Evolutionary conservation across 2,888 invertebrate genomes (phyloP).

Genomic region (Sphinx pinastri): DNA sequence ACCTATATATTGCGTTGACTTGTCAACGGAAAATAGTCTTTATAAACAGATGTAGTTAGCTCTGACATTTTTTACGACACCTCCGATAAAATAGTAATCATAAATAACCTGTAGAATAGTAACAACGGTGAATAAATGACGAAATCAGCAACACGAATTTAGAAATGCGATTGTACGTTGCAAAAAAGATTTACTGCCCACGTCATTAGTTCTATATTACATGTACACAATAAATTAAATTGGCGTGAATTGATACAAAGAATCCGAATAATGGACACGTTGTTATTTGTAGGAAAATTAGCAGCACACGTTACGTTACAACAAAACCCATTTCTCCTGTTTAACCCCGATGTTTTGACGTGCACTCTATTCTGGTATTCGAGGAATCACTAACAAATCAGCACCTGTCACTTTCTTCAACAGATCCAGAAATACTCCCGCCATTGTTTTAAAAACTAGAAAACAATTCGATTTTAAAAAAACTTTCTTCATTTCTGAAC

Average conservation of each 20-base stretch:
- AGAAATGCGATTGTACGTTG: slow-evolving; percentile 6
- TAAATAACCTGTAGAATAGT: slow-evolving; percentile 4
- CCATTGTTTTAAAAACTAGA: slow-evolving; percentile 71
- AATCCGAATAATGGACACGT: slow-evolving; percentile 55
- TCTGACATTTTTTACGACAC: neutral
- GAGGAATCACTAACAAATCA: slow-evolving; percentile 71
- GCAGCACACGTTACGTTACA: slow-evolving; percentile 47
- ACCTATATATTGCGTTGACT: slow-evolving; percentile 25
- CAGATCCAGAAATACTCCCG: slow-evolving; percentile 62
- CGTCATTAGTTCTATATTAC: slow-evolving; percentile 36
- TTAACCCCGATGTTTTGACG: slow-evolving; percentile 73
- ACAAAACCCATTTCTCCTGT: slow-evolving; percentile 62
- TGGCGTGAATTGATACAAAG: slow-evolving; percentile 56
- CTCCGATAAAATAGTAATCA: neutral
- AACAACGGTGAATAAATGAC: slow-evolving; percentile 9
- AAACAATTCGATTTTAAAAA: slow-evolving; percentile 70
- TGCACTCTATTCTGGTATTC: slow-evolving; percentile 68
- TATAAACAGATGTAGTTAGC: slow-evolving; percentile 9
- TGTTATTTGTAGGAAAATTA: slow-evolving; percentile 64
- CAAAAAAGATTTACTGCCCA: slow-evolving; percentile 27
- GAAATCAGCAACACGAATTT: slow-evolving; percentile 20
- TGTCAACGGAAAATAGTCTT: slow-evolving; percentile 37
- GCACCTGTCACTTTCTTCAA: slow-evolving; percentile 74
- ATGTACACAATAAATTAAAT: slow-evolving; percentile 47
- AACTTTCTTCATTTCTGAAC: slow-evolving; percentile 60